Conservation (phyloP, 2,797 vertebrate genomes). For the Nyctibius grandis region DNA sequence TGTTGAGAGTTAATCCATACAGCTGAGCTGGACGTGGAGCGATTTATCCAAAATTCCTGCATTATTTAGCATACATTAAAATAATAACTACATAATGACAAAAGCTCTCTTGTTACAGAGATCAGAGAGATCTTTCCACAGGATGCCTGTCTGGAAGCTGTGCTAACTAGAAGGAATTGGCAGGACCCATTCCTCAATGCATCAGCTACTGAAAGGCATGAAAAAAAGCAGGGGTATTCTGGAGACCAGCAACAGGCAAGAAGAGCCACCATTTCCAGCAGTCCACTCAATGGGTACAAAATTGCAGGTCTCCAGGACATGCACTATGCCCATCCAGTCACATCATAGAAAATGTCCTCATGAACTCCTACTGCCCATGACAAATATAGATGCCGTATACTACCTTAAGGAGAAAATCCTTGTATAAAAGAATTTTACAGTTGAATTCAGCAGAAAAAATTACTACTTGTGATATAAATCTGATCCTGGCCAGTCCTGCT, state of each 20-base stretch:
- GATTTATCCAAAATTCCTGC: background rate
- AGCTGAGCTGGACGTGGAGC: conserved; percentile 1
- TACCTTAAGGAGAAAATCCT: background rate
- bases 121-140: background rate
- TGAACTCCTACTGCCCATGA: background rate
- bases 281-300: background rate
- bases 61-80: conserved; percentile 30
- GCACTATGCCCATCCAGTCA: background rate
- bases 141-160: background rate
- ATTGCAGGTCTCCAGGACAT: no score
- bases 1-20: conserved; percentile 4
- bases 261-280: background rate
- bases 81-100: background rate
- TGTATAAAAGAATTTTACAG: background rate
- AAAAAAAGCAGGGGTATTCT: background rate
- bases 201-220: background rate
- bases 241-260: background rate
- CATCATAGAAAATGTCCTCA: background rate
- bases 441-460: background rate
- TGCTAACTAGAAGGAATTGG: background rate
- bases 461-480: background rate
- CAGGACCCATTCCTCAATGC: background rate
- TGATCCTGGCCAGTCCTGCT: background rate
- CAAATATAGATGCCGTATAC: background rate
- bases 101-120: background rate